phyloP scores from a whole-genome alignment of 1,140 invertebrate genomes.

The Phymastichus coffea region DNA sequence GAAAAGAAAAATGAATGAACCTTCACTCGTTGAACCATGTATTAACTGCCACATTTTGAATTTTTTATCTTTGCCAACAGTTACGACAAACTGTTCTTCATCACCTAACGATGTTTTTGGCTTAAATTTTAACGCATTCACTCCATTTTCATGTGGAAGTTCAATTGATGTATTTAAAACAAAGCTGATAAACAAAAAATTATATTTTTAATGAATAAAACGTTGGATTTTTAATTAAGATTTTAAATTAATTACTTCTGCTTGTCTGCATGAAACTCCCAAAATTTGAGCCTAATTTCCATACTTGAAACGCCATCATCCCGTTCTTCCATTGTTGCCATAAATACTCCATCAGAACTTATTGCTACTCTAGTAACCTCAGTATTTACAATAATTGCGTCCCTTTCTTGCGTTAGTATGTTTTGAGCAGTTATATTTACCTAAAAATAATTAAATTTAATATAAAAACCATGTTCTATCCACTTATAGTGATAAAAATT shows the following conservation, averaged over 20 bases:
- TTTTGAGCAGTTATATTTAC: constrained; percentile 76
- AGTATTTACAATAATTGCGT: constrained; percentile 64
- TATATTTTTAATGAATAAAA: constrained; percentile 7
- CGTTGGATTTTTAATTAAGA: constrained; percentile 1
- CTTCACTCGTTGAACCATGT: constrained; percentile 48
- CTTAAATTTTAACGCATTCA: constrained; percentile 66
- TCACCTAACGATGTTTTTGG: constrained; percentile 52
- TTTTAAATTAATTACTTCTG: constrained; percentile 60
- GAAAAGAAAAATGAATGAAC: constrained; percentile 16
- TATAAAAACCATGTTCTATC: not conserved
- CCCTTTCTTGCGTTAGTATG: constrained; percentile 65
- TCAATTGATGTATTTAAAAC: constrained; percentile 73
- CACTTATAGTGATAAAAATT: constrained; percentile 29
- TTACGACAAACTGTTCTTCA: constrained; percentile 60
- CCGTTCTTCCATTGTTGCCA: constrained; percentile 75
- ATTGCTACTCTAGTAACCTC: constrained; percentile 70
- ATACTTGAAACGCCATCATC: constrained; percentile 58
- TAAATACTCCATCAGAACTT: constrained; percentile 69
- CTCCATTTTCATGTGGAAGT: constrained; percentile 66
- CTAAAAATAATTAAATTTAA: constrained; percentile 52
- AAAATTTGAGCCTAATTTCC: constrained; percentile 79
- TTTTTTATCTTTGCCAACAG: constrained; percentile 67
- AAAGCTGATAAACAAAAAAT: constrained; percentile 57
- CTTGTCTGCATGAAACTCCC: constrained; percentile 64
- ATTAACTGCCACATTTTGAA: constrained; percentile 74